Evolutionary conservation across 37 sponge, comb jelly and placozoan genomes (phyloP), one percentile per base, ranked within the genome.

Genomic region (Hormiphora californensis): DNA sequence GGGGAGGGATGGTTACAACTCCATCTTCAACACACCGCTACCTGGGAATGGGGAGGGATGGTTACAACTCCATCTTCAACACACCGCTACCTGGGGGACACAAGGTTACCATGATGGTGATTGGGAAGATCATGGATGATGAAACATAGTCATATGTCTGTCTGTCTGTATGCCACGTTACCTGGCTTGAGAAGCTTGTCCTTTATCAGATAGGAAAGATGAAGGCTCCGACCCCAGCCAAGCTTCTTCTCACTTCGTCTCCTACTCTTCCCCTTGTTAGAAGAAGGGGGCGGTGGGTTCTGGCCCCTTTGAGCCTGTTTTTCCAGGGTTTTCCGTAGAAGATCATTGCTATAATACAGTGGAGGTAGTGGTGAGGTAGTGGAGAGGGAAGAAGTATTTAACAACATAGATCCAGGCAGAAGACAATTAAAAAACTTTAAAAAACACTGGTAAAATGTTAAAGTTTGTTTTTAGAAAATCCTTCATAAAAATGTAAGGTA

Each of bases 401-500:
- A n/a, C n/a, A n/a, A n/a, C n/a, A n/a, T n/a, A n/a, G n/a, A n/a
- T n/a, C n/a, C n/a, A n/a, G n/a, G n/a, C 8, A 46, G 12, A 46
- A 12, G 51, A 12, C 11, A 46, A 46, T 17, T 46, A 46, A 46
- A 46, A 46, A 8, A 46, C 12, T 46, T 46, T 46, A 17, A 46
- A 46, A 17, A 17, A 12, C 51, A 46, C 12, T 17, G 12, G 12
- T 46, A 46, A 46, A 46, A 46, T 46, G 31, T 28, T 4, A 41
- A 22, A 61, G 19, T 19, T 40, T 87, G 35, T 53, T 55, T 30
- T 87, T 87, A 37, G 85, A 86, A 36, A 89, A 93, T 1, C 69
- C 68, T 54, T 91, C 91, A 85, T 91, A 94, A 54, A 89, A 90
- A 28, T 53, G 38, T 17, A 92, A 41, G 0, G 85, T 87, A 22